Evolutionary conservation across 2,797 vertebrate species (phyloP).

Genomic region (Phataginus tricuspis): DNA sequence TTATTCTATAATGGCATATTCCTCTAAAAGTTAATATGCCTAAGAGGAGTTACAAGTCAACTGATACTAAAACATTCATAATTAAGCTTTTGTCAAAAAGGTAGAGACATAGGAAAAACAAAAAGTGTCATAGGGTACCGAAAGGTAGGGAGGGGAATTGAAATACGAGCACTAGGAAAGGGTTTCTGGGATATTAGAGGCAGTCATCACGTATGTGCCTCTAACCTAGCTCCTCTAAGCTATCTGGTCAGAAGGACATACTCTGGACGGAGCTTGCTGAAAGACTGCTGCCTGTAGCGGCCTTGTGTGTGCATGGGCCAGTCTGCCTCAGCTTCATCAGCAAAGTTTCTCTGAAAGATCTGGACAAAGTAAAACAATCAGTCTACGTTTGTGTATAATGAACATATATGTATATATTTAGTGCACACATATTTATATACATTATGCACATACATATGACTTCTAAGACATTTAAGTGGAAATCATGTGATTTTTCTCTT

Average conservation of each 20-base stretch:
- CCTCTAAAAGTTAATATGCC: background rate
- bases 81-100: background rate
- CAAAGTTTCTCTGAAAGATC: background rate
- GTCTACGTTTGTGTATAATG: background rate
- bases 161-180: background rate
- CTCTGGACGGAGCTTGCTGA: background rate
- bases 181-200: rapidly evolving
- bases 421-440: background rate
- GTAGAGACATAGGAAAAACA: background rate
- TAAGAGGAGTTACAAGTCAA: background rate
- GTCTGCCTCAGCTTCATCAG: background rate
- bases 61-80: background rate
- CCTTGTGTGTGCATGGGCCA: rapidly evolving
- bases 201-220: rapidly evolving
- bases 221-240: too few species aligned
- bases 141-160: background rate
- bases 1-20: background rate
- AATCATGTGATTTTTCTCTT: background rate
- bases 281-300: rapidly evolving
- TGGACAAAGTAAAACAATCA: background rate
- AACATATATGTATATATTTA: background rate
- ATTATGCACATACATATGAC: background rate
- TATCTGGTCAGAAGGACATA: background rate
- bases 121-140: background rate
- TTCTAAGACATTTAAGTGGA: background rate